Percentiles rank a stretch among this genome's conserved stretches.
Conservation (phyloP, 2,888 invertebrate genomes). For the Elegia similella region DNA sequence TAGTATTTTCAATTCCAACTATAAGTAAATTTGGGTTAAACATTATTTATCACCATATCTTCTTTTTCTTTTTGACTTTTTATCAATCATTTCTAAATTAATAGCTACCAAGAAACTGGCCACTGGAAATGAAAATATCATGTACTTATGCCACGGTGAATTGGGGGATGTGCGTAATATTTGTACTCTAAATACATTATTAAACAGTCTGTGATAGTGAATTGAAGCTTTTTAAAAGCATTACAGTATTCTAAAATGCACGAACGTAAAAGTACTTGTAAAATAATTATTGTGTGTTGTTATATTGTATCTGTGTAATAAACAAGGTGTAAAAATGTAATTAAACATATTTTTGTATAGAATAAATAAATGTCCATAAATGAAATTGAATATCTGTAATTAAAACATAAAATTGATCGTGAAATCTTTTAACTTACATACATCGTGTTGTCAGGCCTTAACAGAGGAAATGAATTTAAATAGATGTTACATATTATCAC, state of each 20-base stretch:
- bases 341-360: conserved; percentile 40
- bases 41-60: too few species aligned
- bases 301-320: conserved; percentile 39
- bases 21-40: too few species aligned
- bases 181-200: conserved; percentile 24
- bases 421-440: conserved; percentile 20
- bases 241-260: conserved; percentile 68
- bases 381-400: conserved; percentile 9
- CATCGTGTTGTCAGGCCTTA: conserved; percentile 36
- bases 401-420: conserved; percentile 20
- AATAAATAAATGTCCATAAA: conserved; percentile 24
- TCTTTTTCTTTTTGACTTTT: too few species aligned
- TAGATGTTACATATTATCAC: conserved; percentile 35
- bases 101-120: background rate
- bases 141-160: background rate
- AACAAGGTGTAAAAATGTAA: conserved; percentile 47
- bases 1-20: too few species aligned
- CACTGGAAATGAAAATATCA: background rate
- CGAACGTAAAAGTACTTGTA: conserved; percentile 37
- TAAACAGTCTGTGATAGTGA: conserved; percentile 69
- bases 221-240: conserved; percentile 67
- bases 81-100: too few species aligned
- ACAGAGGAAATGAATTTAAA: conserved; percentile 30
- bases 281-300: conserved; percentile 34
- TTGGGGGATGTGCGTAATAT: background rate